These are phyloP conservation scores for Glossophaga mutica DNA, from an alignment of 2,797 vertebrate species.

Conservation along the genomic window DNA sequence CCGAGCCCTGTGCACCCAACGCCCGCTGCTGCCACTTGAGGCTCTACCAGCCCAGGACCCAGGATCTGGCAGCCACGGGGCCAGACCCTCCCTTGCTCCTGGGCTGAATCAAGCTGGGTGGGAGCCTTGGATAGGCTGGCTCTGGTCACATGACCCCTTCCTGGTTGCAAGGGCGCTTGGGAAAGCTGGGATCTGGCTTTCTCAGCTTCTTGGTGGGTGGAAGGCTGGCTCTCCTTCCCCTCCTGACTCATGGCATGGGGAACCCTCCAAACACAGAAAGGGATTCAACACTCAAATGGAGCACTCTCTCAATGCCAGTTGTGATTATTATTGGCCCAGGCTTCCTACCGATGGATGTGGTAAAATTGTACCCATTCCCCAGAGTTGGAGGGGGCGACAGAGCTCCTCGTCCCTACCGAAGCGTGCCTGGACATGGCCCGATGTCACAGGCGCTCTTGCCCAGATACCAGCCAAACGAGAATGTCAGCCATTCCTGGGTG, in stretches of 20 bases:
- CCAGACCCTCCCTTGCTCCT: no score
- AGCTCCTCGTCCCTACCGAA: neutral
- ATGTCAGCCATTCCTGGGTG: neutral
- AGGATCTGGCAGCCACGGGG: neutral
- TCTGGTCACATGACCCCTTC: neutral
- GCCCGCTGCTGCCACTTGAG: neutral
- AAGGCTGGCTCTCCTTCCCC: neutral
- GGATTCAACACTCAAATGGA: accelerated
- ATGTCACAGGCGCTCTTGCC: neutral
- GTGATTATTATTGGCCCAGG: no score
- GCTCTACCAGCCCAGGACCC: neutral
- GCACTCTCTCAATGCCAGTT: neutral
- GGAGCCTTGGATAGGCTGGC: neutral
- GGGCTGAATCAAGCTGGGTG: neutral
- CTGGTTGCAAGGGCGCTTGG: neutral
- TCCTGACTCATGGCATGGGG: neutral
- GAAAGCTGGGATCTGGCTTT: neutral
- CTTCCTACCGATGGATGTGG: neutral
- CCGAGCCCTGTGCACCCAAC: neutral
- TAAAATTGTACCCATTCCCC: neutral
- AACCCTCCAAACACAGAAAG: neutral
- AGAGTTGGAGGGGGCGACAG: neutral
- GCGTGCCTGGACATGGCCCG: neutral
- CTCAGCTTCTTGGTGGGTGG: neutral
- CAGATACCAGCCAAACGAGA: neutral